Evolutionary conservation across 2,797 vertebrate species (phyloP), one percentile per base, ranked within the genome.

Genomic region (Phalloptychus januarius): DNA sequence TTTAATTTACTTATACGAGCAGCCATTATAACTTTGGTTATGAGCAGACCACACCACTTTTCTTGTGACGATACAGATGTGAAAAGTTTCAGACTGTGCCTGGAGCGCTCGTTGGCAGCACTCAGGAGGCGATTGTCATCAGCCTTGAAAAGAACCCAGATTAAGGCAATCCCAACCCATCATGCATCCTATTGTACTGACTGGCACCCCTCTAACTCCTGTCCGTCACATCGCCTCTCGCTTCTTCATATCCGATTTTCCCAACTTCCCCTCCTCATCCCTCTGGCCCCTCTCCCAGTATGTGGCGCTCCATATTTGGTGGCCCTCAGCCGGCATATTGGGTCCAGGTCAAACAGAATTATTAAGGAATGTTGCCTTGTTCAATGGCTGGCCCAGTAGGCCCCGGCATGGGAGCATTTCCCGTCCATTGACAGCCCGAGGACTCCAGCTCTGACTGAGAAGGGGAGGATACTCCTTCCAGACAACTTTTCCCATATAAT

Each of bases 331-430:
- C 48, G 48, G 78, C 85, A 38, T 91, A 56, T 88, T 85, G 83
- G 88, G 87, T 79, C 83, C 86, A 94, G 94, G 94, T 96, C 94
- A 96, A 85, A 93, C 91, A 94, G 95, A 96, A 93, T 95, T 95
- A 94, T 91, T 88, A 87, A 93, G 95, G 93, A 94, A 95, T 95
- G 93, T 94, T 85, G 87, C 81, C 48, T 71, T 7, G 85, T 90
- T 93, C 91, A 92, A 90, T 93, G 86, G 89, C 87, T 16, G 45
- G 77, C 81, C 79, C 78, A 83, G 84, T 84, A 81, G 81, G 92
- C 86, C 92, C 83, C 94, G 91, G 92, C 94, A 90, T 94, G 93
- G 89, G 82, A 85, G 83, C 91, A 86, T 85, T 93, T 93, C 91
- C 91, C 90, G 84, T 92, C 86, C 92, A 91, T 87, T 91, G 86